Evolutionary conservation across 2,797 vertebrate species (phyloP).

Genomic region (Poeciliopsis gracilis): DNA sequence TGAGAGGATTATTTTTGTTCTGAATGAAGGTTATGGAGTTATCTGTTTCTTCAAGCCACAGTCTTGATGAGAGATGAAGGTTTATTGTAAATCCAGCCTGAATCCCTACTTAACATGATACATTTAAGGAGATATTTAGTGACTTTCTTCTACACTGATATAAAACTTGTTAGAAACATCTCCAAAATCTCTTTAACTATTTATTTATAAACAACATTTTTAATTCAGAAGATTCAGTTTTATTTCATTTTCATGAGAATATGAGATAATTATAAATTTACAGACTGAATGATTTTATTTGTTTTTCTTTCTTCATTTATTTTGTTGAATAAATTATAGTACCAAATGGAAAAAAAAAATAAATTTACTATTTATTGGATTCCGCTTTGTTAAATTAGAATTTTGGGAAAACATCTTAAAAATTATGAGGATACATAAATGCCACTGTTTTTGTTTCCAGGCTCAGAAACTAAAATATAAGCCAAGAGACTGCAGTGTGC

Average conservation of each 20-base stretch:
- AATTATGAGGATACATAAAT: conserved; percentile 1
- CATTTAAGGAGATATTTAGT: neutral
- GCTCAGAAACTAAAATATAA: neutral
- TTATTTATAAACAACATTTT: neutral
- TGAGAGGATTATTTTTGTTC: neutral
- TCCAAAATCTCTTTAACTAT: neutral
- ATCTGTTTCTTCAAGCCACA: neutral
- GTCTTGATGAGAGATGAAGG: neutral
- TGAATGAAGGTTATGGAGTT: neutral
- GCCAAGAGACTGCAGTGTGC: conserved; percentile 15
- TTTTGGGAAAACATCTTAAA: neutral
- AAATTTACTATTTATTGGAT: neutral
- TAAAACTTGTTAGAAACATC: neutral
- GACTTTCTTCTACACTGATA: neutral
- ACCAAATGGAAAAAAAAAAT: neutral
- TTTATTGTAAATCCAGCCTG: conserved; percentile 1
- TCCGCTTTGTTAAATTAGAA: neutral
- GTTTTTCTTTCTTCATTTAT: neutral
- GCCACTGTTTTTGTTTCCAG: conserved; percentile 9
- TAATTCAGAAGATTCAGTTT: conserved; percentile 11
- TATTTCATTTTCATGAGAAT: neutral
- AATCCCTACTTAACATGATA: conserved; percentile 1
- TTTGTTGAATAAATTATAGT: neutral
- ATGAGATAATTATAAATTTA: neutral
- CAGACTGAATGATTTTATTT: neutral